These are phyloP conservation scores for Philotrypesis tridentata DNA, from an alignment of 1,140 invertebrate species.

Conservation along the genomic window DNA sequence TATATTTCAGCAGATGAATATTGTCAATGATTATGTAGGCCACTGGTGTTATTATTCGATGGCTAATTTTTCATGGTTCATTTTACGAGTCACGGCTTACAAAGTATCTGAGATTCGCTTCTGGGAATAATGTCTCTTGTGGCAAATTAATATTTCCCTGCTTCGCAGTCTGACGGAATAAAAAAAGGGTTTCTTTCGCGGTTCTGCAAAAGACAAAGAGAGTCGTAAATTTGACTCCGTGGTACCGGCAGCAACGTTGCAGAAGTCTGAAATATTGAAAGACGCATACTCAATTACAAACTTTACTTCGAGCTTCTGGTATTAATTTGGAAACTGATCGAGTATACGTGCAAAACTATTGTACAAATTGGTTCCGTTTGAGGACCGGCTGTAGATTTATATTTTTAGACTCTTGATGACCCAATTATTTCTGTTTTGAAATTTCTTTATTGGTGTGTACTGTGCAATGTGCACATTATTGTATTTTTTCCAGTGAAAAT, in stretches of 20 bases:
- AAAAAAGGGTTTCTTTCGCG: not conserved
- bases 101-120: not conserved
- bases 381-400: not conserved
- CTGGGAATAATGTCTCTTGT: not conserved
- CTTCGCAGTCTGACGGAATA: not conserved
- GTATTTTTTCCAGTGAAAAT: not conserved
- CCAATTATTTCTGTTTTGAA: not conserved
- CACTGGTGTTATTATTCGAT: not conserved
- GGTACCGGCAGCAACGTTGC: not conserved
- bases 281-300: conserved; percentile 9
- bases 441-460: not conserved
- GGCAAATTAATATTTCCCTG: conserved; percentile 34
- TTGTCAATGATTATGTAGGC: conserved; percentile 14
- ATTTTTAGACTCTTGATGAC: conserved; percentile 11
- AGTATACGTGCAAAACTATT: not conserved
- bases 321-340: conserved; percentile 17
- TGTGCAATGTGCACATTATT: not conserved
- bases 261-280: not conserved
- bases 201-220: conserved; percentile 15
- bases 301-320: conserved; percentile 10
- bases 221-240: conserved; percentile 25
- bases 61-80: not conserved
- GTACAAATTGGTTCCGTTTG: too few species aligned
- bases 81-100: not conserved
- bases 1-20: conserved; percentile 7